Percentiles rank a stretch among this genome's conserved stretches.
Evolutionary conservation across 2,888 invertebrate species (phyloP).

Genomic region (Tuta absoluta): DNA sequence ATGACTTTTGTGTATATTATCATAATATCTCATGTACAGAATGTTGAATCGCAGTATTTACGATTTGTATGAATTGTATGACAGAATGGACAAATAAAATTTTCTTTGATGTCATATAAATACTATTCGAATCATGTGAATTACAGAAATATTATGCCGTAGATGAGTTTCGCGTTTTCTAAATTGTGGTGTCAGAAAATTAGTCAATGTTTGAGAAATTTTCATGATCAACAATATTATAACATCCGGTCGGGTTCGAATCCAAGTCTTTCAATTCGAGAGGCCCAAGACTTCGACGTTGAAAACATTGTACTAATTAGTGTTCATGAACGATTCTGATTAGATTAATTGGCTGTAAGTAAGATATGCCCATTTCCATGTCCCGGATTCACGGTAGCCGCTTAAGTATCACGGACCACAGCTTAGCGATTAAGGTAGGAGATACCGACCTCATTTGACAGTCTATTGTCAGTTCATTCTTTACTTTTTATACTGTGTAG

Average conservation of each 20-base stretch:
- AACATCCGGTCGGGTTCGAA: not conserved
- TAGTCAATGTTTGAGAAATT: no score
- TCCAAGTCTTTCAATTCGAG: not conserved
- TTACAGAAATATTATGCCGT: no score
- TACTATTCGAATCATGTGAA: no score
- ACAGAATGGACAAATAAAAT: no score
- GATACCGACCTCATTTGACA: conserved; percentile 7
- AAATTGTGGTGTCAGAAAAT: no score
- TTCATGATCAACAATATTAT: not conserved
- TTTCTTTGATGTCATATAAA: no score
- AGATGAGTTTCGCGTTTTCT: no score
- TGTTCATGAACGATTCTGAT: not conserved
- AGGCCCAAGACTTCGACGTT: not conserved
- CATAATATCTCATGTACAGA: no score
- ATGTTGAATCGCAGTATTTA: no score
- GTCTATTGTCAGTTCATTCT: conserved; percentile 8
- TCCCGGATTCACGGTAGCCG: conserved; percentile 16
- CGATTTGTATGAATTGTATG: no score
- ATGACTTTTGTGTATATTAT: no score
- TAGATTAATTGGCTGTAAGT: conserved; percentile 15
- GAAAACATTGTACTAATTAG: conserved; percentile 11
- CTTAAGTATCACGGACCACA: conserved; percentile 8
- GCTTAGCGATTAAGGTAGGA: conserved; percentile 8
- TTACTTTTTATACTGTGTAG: conserved; percentile 7
- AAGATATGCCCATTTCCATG: not conserved